Percentiles rank a stretch among this genome's conserved stretches.
Conservation (phyloP, 2,113 vertebrate genomes). For the Parotia lawesii region DNA sequence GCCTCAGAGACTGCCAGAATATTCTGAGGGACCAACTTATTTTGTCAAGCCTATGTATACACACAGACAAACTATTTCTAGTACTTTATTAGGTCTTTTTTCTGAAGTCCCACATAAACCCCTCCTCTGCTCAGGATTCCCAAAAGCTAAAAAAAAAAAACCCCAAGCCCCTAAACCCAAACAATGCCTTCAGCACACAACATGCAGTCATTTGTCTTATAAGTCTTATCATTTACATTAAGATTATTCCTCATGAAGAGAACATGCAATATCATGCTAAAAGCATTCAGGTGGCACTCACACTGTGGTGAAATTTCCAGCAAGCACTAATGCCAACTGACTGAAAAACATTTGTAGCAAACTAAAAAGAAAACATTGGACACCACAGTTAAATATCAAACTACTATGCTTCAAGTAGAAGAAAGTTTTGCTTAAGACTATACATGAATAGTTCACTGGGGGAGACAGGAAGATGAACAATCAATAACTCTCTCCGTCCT, state of each 20-base stretch:
- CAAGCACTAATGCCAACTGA: not conserved
- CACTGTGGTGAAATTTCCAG: not conserved
- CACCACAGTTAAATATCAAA: not conserved
- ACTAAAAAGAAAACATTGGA: not conserved
- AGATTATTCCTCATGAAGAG: not conserved
- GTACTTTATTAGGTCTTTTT: not conserved
- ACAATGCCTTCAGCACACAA: not conserved
- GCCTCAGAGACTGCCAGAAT: not conserved
- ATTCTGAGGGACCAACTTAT: not conserved
- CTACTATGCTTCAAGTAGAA: not conserved
- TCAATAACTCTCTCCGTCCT: not conserved
- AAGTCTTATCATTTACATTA: conserved; percentile 28
- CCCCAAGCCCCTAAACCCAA: not conserved
- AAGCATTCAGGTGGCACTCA: conserved; percentile 23
- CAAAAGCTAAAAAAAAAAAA: not conserved
- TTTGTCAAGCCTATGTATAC: not conserved
- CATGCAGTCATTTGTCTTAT: not conserved
- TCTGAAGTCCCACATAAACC: not conserved
- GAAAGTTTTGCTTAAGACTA: not conserved
- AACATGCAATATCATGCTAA: not conserved
- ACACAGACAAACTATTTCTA: not conserved
- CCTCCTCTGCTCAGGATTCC: not conserved
- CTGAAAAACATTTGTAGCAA: not conserved
- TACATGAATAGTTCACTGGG: not conserved
- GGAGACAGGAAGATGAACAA: not conserved